Evolutionary conservation across 1,140 invertebrate genomes (phyloP), one percentile per base, ranked within the genome.

Genomic region (Neuroterus valhalla): DNA sequence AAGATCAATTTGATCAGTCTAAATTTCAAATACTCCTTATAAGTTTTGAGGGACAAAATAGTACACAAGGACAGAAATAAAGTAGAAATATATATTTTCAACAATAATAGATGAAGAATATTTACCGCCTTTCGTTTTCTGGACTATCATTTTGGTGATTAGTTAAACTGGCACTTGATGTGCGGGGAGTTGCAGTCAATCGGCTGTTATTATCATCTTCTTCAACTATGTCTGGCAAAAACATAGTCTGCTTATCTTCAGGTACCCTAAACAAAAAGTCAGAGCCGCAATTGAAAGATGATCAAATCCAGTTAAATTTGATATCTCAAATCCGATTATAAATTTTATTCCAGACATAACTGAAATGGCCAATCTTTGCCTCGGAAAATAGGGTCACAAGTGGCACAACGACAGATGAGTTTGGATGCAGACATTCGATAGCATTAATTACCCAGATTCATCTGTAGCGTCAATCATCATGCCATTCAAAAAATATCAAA

Each of bases 171-270:
- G 72, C 75, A 19, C 48, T 87, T 2, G 89, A 89, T 43, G 87
- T 84, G 17, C 83, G 78, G 38, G 84, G 85, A 43, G 87, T 89
- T 14, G 70, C 55, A 46, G 66, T 81, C 11, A 12, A n/a, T 26
- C 78, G 79, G 14, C 71, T 74, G 11, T 79, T 84, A 21, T 91
- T 88, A 43, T 92, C 91, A n/a, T 91, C 91, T 69, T 93, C 92
- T 77, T 93, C 92, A n/a, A 85, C 79, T 69, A 93, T 92, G 75
- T 92, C 91, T 1, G 92, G 92, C 44, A 93, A 79, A 76, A 92
- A 92, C 89, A 93, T 91, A 19, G 89, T 90, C 71, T 93, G 92
- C 72, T 93, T 91, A n/a, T 92, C 91, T 80, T 92, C 91, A 2
- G 92, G 92, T n/a, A 93, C 91, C 52, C 92, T 93, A 77, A 73